Evolutionary conservation across 2,113 vertebrate species (phyloP), one percentile per base, ranked within the genome.

Genomic region (Tupaia tana): DNA sequence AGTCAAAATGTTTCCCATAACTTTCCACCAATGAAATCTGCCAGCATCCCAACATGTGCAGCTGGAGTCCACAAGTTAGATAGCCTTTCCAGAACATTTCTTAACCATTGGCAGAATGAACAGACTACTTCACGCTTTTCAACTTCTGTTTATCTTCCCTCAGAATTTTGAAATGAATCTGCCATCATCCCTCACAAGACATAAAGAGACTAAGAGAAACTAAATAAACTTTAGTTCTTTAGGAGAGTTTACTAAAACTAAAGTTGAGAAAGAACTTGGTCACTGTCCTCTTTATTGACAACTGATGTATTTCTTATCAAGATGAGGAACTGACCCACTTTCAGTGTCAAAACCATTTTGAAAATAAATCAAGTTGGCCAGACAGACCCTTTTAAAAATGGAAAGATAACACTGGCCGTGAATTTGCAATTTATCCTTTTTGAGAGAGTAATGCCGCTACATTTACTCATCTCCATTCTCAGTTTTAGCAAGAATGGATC

Each of bases 271-370:
- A 63, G 1, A 9, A 80, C 66, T 89, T 83, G 31, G n/a, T 84
- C 82, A 25, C 61, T 96, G 74, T 70, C 27, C n/a, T 29, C 56
- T 93, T 94, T 73, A 81, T 67, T 91, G 74, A 93, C 85, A 96
- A 96, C 14, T 24, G 14, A 13, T 29, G 3, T 63, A 56, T 89
- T 90, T 89, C n/a, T 81, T 78, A 74, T 74, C 80, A 67, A 89
- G 52, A 92, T 9, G 10, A 77, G 27, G 25, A 84, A 34, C 18
- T 14, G 74, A 73, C 58, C 83, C 58, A 64, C 77, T 91, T 92
- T 96, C 79, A 77, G n/a, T 34, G 34, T 79, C 81, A 54, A 90
- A 96, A 86, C 15, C 18, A 67, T 90, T 63, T 73, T 61, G 89
- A 96, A 52, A 89, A 25, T 58, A 91, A 95, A 90, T 69, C 20